These are phyloP conservation scores for Cryptoprocta ferox DNA, from an alignment of 2,797 vertebrate genomes.

Conservation along the genomic window DNA sequence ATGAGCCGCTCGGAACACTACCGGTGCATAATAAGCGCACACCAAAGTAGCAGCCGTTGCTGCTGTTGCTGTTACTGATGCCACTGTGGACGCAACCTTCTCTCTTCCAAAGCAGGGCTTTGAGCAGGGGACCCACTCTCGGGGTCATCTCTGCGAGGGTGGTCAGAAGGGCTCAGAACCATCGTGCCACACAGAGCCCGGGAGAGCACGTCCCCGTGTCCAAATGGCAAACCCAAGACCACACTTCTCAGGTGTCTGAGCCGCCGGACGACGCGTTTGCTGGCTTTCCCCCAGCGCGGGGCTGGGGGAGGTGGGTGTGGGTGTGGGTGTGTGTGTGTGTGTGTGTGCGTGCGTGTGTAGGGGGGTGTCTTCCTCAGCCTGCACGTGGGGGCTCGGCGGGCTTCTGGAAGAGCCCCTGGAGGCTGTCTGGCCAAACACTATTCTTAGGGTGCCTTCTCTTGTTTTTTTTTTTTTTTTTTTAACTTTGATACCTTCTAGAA, in stretches of 20 bases:
- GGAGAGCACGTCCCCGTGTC: neutral
- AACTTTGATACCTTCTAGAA: slow-evolving; percentile 74
- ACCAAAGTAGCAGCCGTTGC: neutral
- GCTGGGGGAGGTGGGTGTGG: neutral
- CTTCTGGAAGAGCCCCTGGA: neutral
- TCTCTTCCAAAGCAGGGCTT: neutral
- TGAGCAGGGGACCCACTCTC: neutral
- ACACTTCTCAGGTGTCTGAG: neutral
- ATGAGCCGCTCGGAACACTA: neutral
- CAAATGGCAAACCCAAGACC: neutral
- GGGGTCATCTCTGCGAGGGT: accelerated
- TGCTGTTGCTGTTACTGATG: accelerated
- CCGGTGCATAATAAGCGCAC: neutral
- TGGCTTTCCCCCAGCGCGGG: neutral
- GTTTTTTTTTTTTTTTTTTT: slow-evolving; percentile 63
- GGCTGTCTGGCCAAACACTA: slow-evolving; percentile 33
- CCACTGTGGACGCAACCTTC: neutral
- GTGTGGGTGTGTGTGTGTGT: neutral
- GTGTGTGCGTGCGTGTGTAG: no score
- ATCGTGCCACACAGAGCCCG: neutral
- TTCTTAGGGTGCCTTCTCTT: slow-evolving; percentile 62
- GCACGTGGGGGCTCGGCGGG: accelerated
- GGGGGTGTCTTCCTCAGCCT: no score
- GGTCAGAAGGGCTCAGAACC: neutral
- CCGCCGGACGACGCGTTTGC: neutral